Conservation (phyloP, 2,113 vertebrate genomes). For the Cebidichthys violaceus region DNA sequence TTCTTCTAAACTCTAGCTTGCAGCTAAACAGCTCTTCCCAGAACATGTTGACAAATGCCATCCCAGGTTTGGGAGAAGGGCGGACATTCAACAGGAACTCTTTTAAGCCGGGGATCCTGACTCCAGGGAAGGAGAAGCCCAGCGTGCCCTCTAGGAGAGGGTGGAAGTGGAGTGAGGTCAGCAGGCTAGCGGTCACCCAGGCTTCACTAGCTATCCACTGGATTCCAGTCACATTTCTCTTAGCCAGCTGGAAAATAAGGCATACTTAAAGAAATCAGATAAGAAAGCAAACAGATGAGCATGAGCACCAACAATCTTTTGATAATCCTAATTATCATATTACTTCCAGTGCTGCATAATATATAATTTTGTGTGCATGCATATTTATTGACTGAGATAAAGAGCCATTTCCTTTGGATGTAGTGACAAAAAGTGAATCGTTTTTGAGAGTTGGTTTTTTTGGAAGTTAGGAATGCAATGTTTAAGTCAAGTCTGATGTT, state of each 20-base stretch:
- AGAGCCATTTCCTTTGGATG: too few species aligned
- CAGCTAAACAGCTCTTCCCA: constrained; percentile 84
- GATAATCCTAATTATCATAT: neutral
- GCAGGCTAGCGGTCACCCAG: constrained; percentile 77
- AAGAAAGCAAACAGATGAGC: neutral
- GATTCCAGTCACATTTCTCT: constrained; percentile 77
- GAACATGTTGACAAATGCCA: constrained; percentile 79
- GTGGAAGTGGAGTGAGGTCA: constrained; percentile 74
- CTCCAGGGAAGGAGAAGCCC: constrained; percentile 78
- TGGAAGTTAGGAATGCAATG: neutral
- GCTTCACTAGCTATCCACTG: constrained; percentile 83
- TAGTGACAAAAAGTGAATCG: neutral
- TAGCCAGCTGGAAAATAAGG: constrained; percentile 48
- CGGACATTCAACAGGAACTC: constrained; percentile 76
- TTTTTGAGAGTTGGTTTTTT: neutral
- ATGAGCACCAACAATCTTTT: neutral
- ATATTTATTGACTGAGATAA: neutral
- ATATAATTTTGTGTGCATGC: neutral
- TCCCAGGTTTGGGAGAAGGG: constrained; percentile 72
- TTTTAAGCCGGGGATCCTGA: constrained; percentile 75
- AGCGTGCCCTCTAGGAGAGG: constrained; percentile 76
- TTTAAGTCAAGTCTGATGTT: neutral
- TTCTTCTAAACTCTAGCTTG: constrained; percentile 55
- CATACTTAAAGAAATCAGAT: neutral
- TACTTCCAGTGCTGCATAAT: neutral